Percentiles rank a stretch among this genome's conserved stretches.
Evolutionary conservation across 1,140 invertebrate species (phyloP).

Genomic region (Calephelis virginiensis): DNA sequence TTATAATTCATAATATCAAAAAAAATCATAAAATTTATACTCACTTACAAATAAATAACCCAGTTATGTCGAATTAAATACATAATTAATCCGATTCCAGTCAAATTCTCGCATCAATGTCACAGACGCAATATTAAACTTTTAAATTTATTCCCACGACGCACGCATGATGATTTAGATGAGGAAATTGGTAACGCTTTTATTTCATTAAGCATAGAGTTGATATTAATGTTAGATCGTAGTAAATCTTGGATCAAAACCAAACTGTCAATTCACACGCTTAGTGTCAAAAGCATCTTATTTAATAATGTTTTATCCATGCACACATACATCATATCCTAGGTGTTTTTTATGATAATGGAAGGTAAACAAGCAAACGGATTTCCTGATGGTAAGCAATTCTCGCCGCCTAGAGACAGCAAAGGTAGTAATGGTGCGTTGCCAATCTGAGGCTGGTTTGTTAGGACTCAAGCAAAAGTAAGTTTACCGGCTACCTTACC

Average conservation of each 20-base stretch:
- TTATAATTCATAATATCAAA: background rate
- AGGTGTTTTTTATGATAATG: too few relatives aligned
- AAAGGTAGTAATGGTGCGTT: too few relatives aligned
- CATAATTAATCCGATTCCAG: slow-evolving; percentile 1
- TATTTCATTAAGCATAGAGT: slow-evolving; percentile 25
- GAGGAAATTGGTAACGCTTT: slow-evolving; percentile 21
- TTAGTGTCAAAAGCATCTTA: background rate
- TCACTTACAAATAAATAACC: background rate
- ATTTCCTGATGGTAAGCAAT: too few relatives aligned
- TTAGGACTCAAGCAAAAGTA: too few relatives aligned
- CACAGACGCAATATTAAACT: slow-evolving; percentile 51
- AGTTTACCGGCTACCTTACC: too few relatives aligned
- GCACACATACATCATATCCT: too few relatives aligned
- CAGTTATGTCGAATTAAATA: slow-evolving; percentile 7
- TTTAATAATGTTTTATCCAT: too few relatives aligned
- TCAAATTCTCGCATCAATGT: slow-evolving; percentile 48
- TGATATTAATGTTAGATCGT: slow-evolving; percentile 23
- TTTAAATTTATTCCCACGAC: slow-evolving; percentile 66
- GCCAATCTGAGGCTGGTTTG: too few relatives aligned
- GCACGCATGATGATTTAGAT: slow-evolving; percentile 55
- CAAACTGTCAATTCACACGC: slow-evolving; percentile 1
- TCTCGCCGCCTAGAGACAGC: too few relatives aligned
- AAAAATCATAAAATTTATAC: background rate
- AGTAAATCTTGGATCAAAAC: background rate
- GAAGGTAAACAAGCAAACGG: too few relatives aligned